Percentiles rank a stretch among this genome's conserved stretches.
These are phyloP conservation scores for Cyaniris semiargus DNA, from an alignment of 2,888 invertebrate genomes.

Conservation along the genomic window DNA sequence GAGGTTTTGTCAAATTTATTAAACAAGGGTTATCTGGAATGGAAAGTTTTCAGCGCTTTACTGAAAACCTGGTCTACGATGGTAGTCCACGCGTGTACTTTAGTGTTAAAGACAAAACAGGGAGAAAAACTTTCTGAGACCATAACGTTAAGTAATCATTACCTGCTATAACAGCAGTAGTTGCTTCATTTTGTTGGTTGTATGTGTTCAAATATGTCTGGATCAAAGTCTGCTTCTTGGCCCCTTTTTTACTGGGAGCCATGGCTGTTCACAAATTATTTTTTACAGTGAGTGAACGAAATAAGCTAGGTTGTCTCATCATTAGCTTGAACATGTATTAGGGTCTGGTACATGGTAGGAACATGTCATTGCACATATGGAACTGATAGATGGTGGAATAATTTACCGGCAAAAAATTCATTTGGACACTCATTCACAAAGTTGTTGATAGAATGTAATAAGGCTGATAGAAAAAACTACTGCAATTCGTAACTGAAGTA, in stretches of 20 bases:
- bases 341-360: background rate
- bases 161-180: slow-evolving; percentile 63
- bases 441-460: background rate
- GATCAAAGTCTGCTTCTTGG: slow-evolving; percentile 82
- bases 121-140: no score
- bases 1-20: no score
- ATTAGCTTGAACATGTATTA: background rate
- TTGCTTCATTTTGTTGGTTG: slow-evolving; percentile 87
- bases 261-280: slow-evolving; percentile 47
- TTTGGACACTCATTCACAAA: background rate
- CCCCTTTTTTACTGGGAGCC: slow-evolving; percentile 60
- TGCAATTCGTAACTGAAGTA: slow-evolving; percentile 32
- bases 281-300: background rate
- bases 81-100: no score
- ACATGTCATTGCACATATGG: background rate
- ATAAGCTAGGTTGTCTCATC: background rate
- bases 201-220: slow-evolving; percentile 91
- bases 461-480: background rate
- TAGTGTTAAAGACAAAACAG: no score
- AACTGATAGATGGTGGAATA: background rate
- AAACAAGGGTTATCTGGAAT: no score
- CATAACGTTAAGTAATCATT: slow-evolving; percentile 35
- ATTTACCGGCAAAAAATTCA: background rate
- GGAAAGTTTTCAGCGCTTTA: no score
- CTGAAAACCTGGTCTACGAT: no score